phyloP scores from a whole-genome alignment of 2,888 invertebrate genomes.

The Phyto melanocephala region DNA sequence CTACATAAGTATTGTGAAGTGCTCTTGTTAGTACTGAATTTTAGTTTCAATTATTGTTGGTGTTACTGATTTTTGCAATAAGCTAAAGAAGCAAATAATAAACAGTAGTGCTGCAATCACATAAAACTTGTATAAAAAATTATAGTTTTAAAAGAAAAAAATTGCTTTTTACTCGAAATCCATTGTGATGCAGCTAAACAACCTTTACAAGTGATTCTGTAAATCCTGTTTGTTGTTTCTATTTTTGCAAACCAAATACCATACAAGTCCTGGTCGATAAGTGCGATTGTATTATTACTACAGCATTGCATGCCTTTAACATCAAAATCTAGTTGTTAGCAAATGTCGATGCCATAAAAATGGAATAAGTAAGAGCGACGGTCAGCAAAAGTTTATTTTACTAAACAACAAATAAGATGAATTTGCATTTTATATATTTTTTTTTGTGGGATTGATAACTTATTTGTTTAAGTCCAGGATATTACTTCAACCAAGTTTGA shows the following conservation, averaged over 20 bases:
- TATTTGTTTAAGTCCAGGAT: conserved; percentile 57
- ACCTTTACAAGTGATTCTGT: conserved; percentile 11
- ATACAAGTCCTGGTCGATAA: conserved; percentile 38
- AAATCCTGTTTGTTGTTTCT: conserved; percentile 40
- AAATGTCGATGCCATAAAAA: not conserved
- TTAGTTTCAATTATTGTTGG: conserved; percentile 53
- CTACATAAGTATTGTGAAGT: conserved; percentile 33
- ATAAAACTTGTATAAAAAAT: no score
- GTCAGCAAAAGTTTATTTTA: conserved; percentile 33
- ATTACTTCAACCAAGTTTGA: conserved; percentile 26
- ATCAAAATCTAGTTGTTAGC: not conserved
- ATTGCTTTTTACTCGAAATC: no score
- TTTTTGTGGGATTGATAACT: conserved; percentile 60
- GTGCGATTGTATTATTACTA: conserved; percentile 15
- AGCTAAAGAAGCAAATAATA: conserved; percentile 20
- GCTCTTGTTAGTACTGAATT: conserved; percentile 46
- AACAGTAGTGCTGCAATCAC: conserved; percentile 13
- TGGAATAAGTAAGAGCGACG: not conserved
- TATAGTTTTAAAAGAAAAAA: no score
- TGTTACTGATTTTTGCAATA: conserved; percentile 38
- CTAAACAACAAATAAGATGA: conserved; percentile 45
- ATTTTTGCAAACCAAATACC: conserved; percentile 35
- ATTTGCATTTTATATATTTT: conserved; percentile 57
- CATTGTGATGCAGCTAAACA: conserved; percentile 8
- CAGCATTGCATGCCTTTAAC: conserved; percentile 10